These are phyloP conservation scores for Cyphomyrus plagiostoma DNA, from an alignment of 2,113 vertebrate species.

Conservation along the genomic window DNA sequence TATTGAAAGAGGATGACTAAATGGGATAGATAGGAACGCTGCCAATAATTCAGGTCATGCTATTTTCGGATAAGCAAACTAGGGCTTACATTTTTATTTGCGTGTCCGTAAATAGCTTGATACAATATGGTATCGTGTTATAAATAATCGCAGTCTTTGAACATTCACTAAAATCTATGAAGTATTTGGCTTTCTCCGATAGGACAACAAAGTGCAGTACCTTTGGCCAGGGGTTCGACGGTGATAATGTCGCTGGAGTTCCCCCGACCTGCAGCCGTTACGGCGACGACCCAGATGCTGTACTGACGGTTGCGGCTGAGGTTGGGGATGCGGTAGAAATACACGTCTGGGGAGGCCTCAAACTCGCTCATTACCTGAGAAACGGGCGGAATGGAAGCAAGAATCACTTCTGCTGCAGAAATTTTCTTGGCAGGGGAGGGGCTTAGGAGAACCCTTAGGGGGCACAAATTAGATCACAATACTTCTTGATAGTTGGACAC, in stretches of 20 bases:
- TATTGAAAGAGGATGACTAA: not conserved
- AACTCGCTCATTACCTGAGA: slow-evolving; percentile 97
- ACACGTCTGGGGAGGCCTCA: slow-evolving; percentile 89
- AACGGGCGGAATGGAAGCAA: slow-evolving; percentile 34
- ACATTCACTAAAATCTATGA: not conserved
- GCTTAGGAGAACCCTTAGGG: not conserved
- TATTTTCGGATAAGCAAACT: not conserved
- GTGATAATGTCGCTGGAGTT: slow-evolving; percentile 96
- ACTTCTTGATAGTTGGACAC: not conserved
- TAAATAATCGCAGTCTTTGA: not conserved
- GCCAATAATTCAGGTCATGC: not conserved
- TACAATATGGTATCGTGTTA: not conserved
- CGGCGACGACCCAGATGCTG: slow-evolving; percentile 95
- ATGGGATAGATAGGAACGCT: not conserved
- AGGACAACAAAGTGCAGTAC: slow-evolving; percentile 46
- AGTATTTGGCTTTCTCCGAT: not conserved
- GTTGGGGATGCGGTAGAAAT: slow-evolving; percentile 91
- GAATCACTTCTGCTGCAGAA: slow-evolving; percentile 21
- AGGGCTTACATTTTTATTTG: not conserved
- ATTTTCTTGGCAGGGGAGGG: not conserved
- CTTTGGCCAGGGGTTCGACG: slow-evolving; percentile 88
- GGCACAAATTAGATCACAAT: not conserved
- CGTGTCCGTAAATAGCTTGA: not conserved
- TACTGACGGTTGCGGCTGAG: slow-evolving; percentile 88
- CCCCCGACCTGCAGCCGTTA: slow-evolving; percentile 89